A percentile compares a stretch with the other conserved stretches of the same genome.
Evolutionary conservation across 2,113 vertebrate species (phyloP).

Genomic region (Bubalus kerabau): DNA sequence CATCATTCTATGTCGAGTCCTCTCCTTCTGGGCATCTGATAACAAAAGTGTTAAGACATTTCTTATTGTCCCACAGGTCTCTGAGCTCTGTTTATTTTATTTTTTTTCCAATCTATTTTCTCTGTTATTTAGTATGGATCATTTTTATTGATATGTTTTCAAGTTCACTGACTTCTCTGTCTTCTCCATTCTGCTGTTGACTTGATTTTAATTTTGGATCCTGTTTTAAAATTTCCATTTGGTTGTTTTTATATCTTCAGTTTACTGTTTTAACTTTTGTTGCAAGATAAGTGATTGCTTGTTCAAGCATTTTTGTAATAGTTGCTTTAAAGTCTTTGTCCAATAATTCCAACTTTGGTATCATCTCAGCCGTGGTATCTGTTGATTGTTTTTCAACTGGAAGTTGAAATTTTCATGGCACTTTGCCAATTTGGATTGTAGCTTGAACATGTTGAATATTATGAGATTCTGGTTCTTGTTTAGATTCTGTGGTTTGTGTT

Average conservation of each 20-base stretch:
- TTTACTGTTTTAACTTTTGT: conserved; percentile 2
- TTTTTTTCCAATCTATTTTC: background rate
- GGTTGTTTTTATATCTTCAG: background rate
- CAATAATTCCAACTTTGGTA: background rate
- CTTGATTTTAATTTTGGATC: background rate
- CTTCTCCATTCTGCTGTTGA: background rate
- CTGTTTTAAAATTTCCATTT: background rate
- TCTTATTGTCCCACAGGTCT: background rate
- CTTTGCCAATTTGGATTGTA: background rate
- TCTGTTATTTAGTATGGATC: background rate
- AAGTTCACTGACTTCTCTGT: background rate
- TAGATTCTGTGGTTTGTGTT: background rate
- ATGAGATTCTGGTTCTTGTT: background rate
- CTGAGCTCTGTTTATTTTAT: background rate
- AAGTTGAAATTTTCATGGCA: background rate
- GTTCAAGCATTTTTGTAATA: background rate
- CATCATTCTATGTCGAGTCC: background rate
- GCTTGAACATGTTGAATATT: background rate
- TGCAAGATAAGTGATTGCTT: background rate
- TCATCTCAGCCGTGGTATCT: background rate
- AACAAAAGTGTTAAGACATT: background rate
- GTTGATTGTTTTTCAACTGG: background rate
- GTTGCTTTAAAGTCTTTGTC: background rate
- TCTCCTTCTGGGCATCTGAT: background rate
- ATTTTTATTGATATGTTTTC: background rate